Evolutionary conservation across 2,113 vertebrate genomes (phyloP), one percentile per base, ranked within the genome.

Genomic region (Cephalopholis sonnerati): DNA sequence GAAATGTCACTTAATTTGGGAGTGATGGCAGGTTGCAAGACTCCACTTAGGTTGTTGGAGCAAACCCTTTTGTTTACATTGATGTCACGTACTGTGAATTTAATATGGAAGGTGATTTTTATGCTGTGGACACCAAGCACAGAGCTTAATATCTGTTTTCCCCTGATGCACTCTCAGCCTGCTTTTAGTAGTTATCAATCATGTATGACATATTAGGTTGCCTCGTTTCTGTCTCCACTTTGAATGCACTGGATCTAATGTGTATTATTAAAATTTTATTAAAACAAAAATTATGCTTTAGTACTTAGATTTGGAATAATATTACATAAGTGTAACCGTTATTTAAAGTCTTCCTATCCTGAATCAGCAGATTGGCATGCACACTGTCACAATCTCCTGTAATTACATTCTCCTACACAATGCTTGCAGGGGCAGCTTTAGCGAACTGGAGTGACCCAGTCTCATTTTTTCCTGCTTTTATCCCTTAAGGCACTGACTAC

Each of bases 121-220:
- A 46, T 51, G 22, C 54, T 41, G 24, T 62, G 63, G 57, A 50
- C 68, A 61, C 24, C 44, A 59, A 84, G 50, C 41, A 7, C 48
- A 62, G 25, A 36, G 7, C 25, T 63, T 48, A 50, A 64, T 62
- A 65, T 39, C 61, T 51, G 7, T 50, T 74, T 74, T 50, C 22
- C 55, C 74, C 65, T 70, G 57, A 69, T 73, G 59, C 25, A 32
- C 83, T 79, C 64, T 86, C 69, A 66, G 72, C 50, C 41, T 55
- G 70, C 70, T 87, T 77, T 89, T 76, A 82, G 53, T 66, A 58
- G 57, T 87, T 67, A 80, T 80, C 78, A 84, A 74, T 87, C 65
- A 86, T 81, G 66, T 71, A 82, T 76, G 62, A 82, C 75, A 65
- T 73, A 65, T 90, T 75, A 66, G 51, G 50, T 81, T 66, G 25